phyloP scores from a whole-genome alignment of 2,113 vertebrate species.

The Oncorhynchus kisutch region DNA sequence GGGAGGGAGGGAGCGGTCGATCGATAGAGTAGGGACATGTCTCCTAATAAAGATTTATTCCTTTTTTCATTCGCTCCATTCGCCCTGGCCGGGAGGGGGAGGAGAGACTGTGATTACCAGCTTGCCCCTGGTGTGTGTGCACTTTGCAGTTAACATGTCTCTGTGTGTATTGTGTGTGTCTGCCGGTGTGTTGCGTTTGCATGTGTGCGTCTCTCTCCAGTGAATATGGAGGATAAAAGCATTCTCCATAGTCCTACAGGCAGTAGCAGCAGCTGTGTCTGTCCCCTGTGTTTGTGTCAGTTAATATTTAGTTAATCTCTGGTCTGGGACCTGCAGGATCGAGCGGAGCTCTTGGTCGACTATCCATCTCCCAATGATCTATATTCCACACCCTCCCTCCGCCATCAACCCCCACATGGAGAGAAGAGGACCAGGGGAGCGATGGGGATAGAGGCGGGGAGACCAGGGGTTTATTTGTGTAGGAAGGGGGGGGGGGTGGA shows the following conservation, averaged over 20 bases:
- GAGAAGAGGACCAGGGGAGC: conserved; percentile 20
- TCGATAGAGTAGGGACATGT: conserved; percentile 76
- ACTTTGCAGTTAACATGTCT: conserved; percentile 27
- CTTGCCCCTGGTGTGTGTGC: conserved; percentile 54
- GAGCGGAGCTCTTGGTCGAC: conserved; percentile 72
- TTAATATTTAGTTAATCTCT: conserved; percentile 85
- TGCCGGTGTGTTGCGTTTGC: conserved; percentile 40
- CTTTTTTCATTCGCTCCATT: conserved; percentile 46
- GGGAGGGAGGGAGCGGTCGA: conserved; percentile 28
- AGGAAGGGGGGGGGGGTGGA: background rate
- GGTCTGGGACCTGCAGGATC: conserved; percentile 66
- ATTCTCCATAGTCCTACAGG: conserved; percentile 61
- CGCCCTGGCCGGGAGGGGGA: conserved; percentile 58
- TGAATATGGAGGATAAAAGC: conserved; percentile 56
- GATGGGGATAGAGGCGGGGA: background rate
- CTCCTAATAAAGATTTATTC: conserved; percentile 77
- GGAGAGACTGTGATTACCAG: conserved; percentile 69
- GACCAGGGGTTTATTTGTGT: background rate
- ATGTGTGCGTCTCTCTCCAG: conserved; percentile 27
- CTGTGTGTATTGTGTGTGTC: conserved; percentile 9
- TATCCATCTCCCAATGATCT: conserved; percentile 80
- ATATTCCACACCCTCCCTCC: conserved; percentile 75
- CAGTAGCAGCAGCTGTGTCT: conserved; percentile 63
- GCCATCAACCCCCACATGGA: conserved; percentile 71
- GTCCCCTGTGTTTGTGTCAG: conserved; percentile 67